Base-by-base conservation (phyloP, 1,140 invertebrate species). In the Spodoptera litura region DNA sequence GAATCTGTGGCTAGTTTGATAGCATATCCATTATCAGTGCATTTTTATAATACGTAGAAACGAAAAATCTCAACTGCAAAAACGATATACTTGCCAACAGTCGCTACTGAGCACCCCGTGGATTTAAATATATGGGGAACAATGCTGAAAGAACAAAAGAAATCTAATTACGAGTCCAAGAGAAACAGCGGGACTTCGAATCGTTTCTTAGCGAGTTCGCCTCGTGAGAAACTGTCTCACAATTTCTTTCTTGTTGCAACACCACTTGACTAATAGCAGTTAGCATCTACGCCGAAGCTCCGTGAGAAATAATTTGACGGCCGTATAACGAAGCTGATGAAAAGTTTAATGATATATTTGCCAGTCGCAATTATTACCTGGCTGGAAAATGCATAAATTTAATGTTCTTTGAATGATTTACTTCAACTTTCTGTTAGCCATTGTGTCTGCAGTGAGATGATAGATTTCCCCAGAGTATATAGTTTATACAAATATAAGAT, bases 131-230 rank as follows among this genome's bases (percentile, higher is more conserved):
- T 25, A 79, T 38, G 4, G 44, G 44, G 20, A 62, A 75, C 68
- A 71, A 61, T 20, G 61, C 35, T 64, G 53, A 71, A 76, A 6
- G 4, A 10, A 44, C 38, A 68, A 80, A 80, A 85, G 70, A 81
- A 86, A 83, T 83, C 73, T 84, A 81, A 82, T 87, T 89, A 88
- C 88, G 86, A 88, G 74, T 84, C 78, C 70, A 83, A 87, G 83
- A 72, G 78, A 85, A 89, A 83, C 86, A 91, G 87, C 86, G 81
- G 85, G 87, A 79, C 71, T 62, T 68, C 79, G 70, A 79, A 80
- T 79, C 38, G 73, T 82, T 85, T 82, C 78, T 84, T 62, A 38
- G 75, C 75, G 76, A 75, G 64, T 27, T 64, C 55, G 68, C 13
- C 66, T 59, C 85, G 85, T 89, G 87, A 86, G 88, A 89, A 89